Base-by-base conservation (phyloP, 1,140 invertebrate species). In the Eurosta solidaginis region DNA sequence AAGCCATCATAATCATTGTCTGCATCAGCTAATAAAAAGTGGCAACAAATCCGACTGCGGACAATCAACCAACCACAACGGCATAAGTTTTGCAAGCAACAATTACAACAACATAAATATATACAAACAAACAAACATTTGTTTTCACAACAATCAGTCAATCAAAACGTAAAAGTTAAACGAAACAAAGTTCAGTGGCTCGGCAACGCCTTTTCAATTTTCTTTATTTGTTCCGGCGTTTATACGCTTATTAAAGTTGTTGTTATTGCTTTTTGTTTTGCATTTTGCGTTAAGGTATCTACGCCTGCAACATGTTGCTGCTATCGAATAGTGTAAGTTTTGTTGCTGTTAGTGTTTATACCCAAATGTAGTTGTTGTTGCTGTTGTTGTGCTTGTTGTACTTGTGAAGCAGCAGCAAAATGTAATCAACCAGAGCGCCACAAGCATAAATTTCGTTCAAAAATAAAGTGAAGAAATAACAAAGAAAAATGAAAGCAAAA, bases 151-250 rank as follows among this genome's bases (percentile, higher is more conserved):
- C n/a, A 52, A 10, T 22, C 49, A 25, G 49, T 12, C 27, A 59
- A 54, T 54, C 52, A 29, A 33, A 20, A n/a, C 59, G 59, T 42
- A n/a, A 52, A 52, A 54, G 50, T 3, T 17, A 36, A 68, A 9
- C 20, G 25, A 29, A 54, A 27, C 52, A 25, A 68, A 68, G 59
- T 68, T 68, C 59, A 68, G 59, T 68, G 59, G 59, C 59, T 68
- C 36, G 59, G 27, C 22, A n/a, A 40, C 59, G 59, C 59, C 59
- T 68, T 59, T 68, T 68, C 59, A 68, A 68, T 68, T 68, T 36
- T 29, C 59, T 1, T 17, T 20, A 40, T 68, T 68, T 68, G 59
- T 68, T 68, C 59, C 59, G 59, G 59, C 59, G 59, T 33, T 68
- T 68, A 68, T 68, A 17, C 33, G 59, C n/a, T 33, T 68, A 68